Percentiles rank a stretch among this genome's conserved stretches.
phyloP scores from a whole-genome alignment of 2,113 vertebrate genomes.

The Riparia riparia region DNA sequence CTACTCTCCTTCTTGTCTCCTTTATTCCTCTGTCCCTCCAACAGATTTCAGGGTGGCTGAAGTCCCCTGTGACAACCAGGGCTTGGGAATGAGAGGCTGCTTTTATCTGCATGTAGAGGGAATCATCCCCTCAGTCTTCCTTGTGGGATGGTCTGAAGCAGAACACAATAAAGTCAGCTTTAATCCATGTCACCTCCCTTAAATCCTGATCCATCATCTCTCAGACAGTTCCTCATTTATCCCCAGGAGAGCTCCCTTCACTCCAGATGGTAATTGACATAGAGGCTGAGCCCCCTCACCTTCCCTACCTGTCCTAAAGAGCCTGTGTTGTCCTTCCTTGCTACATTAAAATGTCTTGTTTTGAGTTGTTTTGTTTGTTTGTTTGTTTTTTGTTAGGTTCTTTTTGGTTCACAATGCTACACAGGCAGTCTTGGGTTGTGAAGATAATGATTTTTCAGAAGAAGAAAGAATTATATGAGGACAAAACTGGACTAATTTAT shows the following conservation, averaged over 20 bases:
- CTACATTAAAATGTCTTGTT: neutral
- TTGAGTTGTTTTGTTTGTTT: too few relatives aligned
- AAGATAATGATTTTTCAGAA: neutral
- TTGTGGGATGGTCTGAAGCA: neutral
- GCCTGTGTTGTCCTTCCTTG: neutral
- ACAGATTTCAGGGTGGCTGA: neutral
- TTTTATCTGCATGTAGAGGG: neutral
- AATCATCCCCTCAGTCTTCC: neutral
- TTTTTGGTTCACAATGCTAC: neutral
- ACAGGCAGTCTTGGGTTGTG: rapidly evolving
- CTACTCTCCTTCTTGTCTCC: neutral
- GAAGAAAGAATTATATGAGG: neutral
- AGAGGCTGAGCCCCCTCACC: neutral
- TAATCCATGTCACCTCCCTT: neutral
- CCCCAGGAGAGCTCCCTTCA: neutral
- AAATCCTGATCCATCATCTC: neutral
- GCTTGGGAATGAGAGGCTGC: neutral
- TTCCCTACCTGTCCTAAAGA: neutral
- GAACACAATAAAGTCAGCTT: rapidly evolving
- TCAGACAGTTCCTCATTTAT: neutral
- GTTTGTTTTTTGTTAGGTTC: neutral
- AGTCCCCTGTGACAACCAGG: neutral
- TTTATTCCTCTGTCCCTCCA: neutral
- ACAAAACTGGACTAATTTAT: neutral
- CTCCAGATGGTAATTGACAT: neutral